Conservation (phyloP, 2,888 invertebrate species). For the Synergus japonicus region DNA sequence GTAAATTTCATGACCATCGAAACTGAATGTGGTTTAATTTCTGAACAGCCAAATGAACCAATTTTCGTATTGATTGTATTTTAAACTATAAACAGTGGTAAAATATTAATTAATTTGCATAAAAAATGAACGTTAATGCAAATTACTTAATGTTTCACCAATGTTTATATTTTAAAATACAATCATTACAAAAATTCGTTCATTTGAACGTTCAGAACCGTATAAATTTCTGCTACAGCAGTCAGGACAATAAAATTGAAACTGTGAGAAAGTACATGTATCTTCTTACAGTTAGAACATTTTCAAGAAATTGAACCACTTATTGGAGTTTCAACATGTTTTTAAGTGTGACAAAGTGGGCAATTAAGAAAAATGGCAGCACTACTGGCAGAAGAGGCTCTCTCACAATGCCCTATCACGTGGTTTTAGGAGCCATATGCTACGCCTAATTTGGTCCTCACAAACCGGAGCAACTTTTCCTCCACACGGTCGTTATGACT, state of each 20-base stretch:
- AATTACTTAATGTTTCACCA: no score
- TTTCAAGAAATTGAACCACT: not conserved
- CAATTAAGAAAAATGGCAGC: not conserved
- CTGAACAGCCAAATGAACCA: no score
- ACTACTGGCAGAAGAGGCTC: not conserved
- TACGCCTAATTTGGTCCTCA: not conserved
- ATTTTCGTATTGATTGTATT: no score
- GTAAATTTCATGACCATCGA: no score
- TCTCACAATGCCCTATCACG: not conserved
- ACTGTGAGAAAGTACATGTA: not conserved
- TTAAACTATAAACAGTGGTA: no score
- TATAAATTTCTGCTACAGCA: no score
- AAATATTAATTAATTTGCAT: no score
- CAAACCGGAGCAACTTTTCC: slow-evolving; percentile 35
- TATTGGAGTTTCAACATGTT: not conserved
- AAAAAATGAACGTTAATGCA: no score
- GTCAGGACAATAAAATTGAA: not conserved
- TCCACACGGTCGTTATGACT: slow-evolving; percentile 28
- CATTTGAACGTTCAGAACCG: no score
- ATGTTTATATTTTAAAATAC: no score
- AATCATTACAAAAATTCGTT: no score
- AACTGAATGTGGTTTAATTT: no score
- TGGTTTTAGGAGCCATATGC: not conserved
- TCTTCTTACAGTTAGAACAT: not conserved
- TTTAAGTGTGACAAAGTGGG: not conserved